Evolutionary conservation across 2,113 vertebrate species (phyloP).

Genomic region (Meriones unguiculatus): DNA sequence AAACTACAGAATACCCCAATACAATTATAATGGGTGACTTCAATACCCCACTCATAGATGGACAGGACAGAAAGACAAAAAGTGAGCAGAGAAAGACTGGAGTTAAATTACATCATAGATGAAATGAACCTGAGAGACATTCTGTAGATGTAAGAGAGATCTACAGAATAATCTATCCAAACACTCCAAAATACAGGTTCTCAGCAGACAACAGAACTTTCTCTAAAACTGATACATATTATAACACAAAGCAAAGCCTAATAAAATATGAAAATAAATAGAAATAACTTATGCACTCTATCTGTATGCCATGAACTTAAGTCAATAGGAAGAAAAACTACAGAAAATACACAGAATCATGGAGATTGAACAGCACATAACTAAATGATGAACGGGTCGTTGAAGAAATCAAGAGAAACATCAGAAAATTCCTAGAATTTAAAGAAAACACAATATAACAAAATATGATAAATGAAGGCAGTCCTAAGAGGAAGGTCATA

Average conservation of each 20-base stretch:
- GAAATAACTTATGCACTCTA: background rate
- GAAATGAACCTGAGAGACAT: background rate
- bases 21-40: background rate
- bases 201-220: background rate
- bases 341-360: background rate
- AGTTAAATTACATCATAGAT: background rate
- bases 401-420: background rate
- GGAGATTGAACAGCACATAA: background rate
- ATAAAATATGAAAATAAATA: background rate
- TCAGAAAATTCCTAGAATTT: background rate
- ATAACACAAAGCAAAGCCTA: background rate
- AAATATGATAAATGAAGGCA: background rate
- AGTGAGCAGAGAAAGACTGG: background rate
- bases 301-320: background rate
- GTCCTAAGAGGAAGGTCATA: background rate
- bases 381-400: background rate
- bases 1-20: background rate
- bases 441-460: background rate
- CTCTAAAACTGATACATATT: background rate
- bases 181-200: background rate
- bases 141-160: too few relatives aligned
- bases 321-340: background rate
- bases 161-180: background rate
- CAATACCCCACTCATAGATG: background rate
- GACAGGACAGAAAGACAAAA: background rate